Conservation (phyloP, 2,113 vertebrate species). For the Phrynosoma platyrhinos region DNA sequence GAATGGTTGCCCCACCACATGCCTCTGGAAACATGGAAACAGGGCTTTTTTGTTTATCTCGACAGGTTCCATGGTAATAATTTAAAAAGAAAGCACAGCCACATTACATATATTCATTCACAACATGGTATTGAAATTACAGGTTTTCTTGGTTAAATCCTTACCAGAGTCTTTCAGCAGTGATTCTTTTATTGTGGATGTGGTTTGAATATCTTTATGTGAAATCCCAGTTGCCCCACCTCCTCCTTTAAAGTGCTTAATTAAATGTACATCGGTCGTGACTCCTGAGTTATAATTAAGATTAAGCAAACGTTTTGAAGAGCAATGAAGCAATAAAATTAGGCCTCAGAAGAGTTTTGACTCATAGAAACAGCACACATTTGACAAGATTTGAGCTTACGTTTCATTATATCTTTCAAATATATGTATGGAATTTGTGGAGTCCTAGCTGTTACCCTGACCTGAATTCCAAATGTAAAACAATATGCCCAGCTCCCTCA, state of each 20-base stretch:
- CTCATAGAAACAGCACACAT: constrained; percentile 39
- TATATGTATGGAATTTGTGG: constrained; percentile 17
- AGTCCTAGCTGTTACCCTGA: constrained; percentile 39
- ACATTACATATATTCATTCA: neutral
- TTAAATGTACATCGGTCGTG: constrained; percentile 21
- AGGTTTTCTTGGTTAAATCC: constrained; percentile 12
- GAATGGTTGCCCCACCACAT: neutral
- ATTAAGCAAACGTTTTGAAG: constrained; percentile 13
- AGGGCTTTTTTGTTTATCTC: neutral
- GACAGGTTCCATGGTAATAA: neutral
- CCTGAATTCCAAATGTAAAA: constrained; percentile 29
- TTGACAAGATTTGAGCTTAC: constrained; percentile 40
- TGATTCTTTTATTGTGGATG: constrained; percentile 28
- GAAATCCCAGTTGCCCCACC: constrained; percentile 34
- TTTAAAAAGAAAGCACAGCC: neutral
- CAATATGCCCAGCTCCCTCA: constrained; percentile 24
- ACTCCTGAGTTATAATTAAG: constrained; percentile 26
- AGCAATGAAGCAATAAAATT: constrained; percentile 6
- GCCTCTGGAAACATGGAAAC: neutral
- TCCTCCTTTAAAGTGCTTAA: constrained; percentile 22
- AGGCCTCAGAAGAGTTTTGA: constrained; percentile 49
- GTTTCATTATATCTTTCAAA: constrained; percentile 8
- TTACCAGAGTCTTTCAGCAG: neutral
- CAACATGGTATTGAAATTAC: neutral
- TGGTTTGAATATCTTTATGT: constrained; percentile 15